Evolutionary conservation across 2,888 invertebrate genomes (phyloP), one percentile per base, ranked within the genome.

Genomic region (Megalurothrips usitatus): DNA sequence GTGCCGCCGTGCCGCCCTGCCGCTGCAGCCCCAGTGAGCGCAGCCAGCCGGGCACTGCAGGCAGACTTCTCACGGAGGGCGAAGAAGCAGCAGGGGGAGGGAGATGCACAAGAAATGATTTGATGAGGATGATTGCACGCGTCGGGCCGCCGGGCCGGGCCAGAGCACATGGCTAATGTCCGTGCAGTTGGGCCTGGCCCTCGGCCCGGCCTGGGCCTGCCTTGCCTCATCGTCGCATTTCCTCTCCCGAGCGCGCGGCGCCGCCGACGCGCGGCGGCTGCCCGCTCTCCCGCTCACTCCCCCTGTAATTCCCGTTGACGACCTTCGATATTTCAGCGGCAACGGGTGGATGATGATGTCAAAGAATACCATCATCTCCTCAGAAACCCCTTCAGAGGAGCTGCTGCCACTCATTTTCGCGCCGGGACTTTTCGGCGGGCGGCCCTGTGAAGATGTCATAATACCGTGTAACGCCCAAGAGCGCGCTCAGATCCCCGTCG

Each of bases 61-160:
- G 19, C 58, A 58, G 58, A 58, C 58, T 75, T 75, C 68, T 75
- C 68, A 75, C 68, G 68, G 68, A 58, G n/a, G 58, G 11, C 17
- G 14, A n/a, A n/a, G 58, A n/a, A 52, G 52, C 14, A 14, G 49
- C 10, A 49, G 49, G 49, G 49, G 49, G 49, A 10, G 52, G 52
- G 52, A 58, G 68, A 75, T 75, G 68, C 68, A 75, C 68, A 75
- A 75, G 68, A 75, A 75, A 75, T 75, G 68, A 75, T 75, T 75
- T 75, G 68, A 75, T 75, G 68, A 75, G 68, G 68, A 26, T 26
- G 68, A 75, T 75, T 75, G 68, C 68, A 75, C 68, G 23, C 68
- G 26, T 43, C 2, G 68, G 26, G 23, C 12, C 23, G 52, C n/a
- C 19, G n/a, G 58, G 58, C 58, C 58, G 10, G 58, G 58, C 58